These are phyloP conservation scores for Balanococcus diminutus DNA, from an alignment of 2,888 invertebrate genomes.

Conservation along the genomic window DNA sequence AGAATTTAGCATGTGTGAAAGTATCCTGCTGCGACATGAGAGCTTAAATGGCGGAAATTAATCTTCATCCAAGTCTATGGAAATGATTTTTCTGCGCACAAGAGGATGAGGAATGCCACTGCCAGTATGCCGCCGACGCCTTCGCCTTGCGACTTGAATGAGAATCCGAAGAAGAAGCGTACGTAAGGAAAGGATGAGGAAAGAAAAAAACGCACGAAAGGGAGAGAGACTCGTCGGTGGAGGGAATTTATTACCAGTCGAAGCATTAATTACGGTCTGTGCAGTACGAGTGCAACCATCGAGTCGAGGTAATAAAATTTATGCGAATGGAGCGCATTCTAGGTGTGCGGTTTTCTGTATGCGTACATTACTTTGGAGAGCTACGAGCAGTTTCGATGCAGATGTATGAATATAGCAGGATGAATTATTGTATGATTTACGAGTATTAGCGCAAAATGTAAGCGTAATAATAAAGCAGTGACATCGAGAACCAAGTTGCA, in stretches of 20 bases:
- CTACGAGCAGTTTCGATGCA: background rate
- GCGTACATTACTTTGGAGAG: no score
- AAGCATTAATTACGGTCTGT: background rate
- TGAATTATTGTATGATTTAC: background rate
- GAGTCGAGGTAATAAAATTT: slow-evolving; percentile 4
- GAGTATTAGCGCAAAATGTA: background rate
- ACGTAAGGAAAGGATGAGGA: no score
- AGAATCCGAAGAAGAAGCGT: background rate
- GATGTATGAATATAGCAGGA: background rate
- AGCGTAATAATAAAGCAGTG: background rate
- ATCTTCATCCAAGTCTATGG: background rate
- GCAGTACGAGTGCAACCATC: background rate
- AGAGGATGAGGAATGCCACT: no score
- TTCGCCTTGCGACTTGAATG: background rate
- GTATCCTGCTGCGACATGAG: background rate
- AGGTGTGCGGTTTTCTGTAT: background rate
- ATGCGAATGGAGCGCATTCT: background rate
- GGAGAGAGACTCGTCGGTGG: slow-evolving; percentile 6
- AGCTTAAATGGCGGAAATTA: background rate
- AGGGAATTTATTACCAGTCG: background rate
- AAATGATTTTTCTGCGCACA: no score
- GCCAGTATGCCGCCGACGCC: no score
- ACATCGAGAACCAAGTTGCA: background rate
- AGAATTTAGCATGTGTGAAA: background rate
- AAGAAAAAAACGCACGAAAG: background rate